Conservation (phyloP, 2,797 vertebrate species). For the Buphagus erythrorhynchus region DNA sequence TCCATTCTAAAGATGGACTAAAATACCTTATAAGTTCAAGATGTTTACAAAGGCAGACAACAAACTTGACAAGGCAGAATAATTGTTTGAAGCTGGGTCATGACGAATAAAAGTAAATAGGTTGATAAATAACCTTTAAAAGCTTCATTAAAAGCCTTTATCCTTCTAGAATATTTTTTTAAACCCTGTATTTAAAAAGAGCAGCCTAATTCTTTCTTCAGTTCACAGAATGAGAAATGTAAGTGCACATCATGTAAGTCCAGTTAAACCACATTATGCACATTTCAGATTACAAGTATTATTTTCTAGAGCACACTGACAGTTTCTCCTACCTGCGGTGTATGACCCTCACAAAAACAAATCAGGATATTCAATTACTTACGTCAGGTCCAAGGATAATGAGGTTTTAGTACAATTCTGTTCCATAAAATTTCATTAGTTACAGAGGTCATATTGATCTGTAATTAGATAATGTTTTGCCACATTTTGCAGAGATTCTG, state of each 20-base stretch:
- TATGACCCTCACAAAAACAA: neutral
- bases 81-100: neutral
- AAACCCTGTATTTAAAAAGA: neutral
- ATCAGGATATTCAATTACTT: constrained; percentile 20
- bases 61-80: neutral
- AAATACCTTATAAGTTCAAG: neutral
- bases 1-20: neutral
- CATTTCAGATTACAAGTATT: neutral
- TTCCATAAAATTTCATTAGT: constrained; percentile 24
- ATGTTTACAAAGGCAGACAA: neutral
- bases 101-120: neutral
- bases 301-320: neutral
- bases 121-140: neutral
- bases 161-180: neutral
- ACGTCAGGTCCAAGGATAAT: neutral
- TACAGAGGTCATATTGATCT: neutral
- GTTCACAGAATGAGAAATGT: neutral
- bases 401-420: constrained; percentile 27
- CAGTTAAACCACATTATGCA: neutral
- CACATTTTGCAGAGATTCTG: neutral
- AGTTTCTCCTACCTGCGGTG: neutral
- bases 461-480: constrained; percentile 3
- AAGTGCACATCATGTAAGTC: neutral
- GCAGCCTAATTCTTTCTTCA: neutral
- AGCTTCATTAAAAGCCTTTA: neutral